Percentiles rank a stretch among this genome's conserved stretches.
Evolutionary conservation across 2,113 vertebrate genomes (phyloP).

Genomic region (Bungarus multicinctus): DNA sequence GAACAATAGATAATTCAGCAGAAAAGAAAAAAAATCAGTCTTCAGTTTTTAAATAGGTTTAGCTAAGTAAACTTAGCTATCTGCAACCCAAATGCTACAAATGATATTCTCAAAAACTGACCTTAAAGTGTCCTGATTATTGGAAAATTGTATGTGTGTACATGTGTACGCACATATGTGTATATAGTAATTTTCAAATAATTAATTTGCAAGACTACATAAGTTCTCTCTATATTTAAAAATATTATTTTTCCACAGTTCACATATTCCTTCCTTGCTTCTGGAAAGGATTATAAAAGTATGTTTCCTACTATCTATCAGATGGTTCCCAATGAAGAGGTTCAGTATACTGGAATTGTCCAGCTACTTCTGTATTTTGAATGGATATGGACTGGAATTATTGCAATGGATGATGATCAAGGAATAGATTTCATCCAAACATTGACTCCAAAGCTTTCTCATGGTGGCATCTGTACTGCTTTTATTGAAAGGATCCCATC

Average conservation of each 20-base stretch:
- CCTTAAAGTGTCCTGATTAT: too few species aligned
- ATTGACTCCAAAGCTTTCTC: neutral
- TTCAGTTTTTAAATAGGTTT: too few species aligned
- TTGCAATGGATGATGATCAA: conserved; percentile 7
- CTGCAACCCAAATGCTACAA: too few species aligned
- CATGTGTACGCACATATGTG: too few species aligned
- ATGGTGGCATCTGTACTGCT: neutral
- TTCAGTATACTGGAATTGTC: neutral
- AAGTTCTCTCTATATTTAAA: too few species aligned
- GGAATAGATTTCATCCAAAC: neutral
- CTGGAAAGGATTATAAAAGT: neutral
- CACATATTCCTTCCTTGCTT: neutral
- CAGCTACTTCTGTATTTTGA: conserved; percentile 1
- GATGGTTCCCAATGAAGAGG: neutral
- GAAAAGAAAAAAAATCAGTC: too few species aligned
- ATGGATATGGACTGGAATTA: neutral
- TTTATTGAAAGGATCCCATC: neutral
- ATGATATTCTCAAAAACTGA: too few species aligned
- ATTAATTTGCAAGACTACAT: neutral
- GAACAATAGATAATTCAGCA: too few species aligned
- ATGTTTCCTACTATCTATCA: neutral
- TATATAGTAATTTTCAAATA: neutral
- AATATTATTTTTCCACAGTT: neutral
- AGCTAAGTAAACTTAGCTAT: too few species aligned
- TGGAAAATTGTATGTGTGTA: too few species aligned